Evolutionary conservation across 35 echinoderm and acorn worm species (phyloP).

Genomic region (Ophioderma brevispina): DNA sequence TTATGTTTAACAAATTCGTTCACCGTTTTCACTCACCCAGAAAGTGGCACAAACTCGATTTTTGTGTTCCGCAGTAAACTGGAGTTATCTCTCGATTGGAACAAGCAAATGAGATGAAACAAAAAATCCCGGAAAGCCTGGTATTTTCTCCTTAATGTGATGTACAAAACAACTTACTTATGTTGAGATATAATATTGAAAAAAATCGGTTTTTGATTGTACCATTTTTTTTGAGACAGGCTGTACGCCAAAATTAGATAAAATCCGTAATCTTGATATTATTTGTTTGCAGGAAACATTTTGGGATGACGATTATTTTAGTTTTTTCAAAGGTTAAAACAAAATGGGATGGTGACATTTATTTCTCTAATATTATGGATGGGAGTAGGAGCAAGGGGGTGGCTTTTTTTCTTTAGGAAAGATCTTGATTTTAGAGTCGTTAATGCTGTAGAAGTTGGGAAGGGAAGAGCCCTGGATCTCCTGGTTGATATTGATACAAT

Average conservation of each 20-base stretch:
- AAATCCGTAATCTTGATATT: background rate
- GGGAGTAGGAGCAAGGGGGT: background rate
- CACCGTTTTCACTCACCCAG: too few species aligned
- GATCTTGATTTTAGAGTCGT: background rate
- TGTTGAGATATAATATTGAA: too few species aligned
- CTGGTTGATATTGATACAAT: background rate
- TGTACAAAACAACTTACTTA: too few species aligned
- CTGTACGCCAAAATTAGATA: background rate
- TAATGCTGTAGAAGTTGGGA: background rate
- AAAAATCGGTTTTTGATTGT: too few species aligned
- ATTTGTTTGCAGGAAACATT: constrained; percentile 25
- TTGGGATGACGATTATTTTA: constrained; percentile 3
- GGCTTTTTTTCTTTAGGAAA: background rate
- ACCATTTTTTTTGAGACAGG: too few species aligned
- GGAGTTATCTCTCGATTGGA: too few species aligned
- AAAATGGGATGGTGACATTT: background rate
- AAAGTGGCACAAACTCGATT: too few species aligned
- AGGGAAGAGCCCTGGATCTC: background rate
- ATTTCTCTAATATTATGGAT: background rate
- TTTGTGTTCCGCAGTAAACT: too few species aligned
- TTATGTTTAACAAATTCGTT: too few species aligned
- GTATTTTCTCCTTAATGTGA: too few species aligned
- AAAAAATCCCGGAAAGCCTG: too few species aligned
- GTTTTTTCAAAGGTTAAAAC: background rate
- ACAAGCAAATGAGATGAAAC: too few species aligned